Conservation (phyloP, 2,888 invertebrate genomes). For the Rugalucina vietnamica region DNA sequence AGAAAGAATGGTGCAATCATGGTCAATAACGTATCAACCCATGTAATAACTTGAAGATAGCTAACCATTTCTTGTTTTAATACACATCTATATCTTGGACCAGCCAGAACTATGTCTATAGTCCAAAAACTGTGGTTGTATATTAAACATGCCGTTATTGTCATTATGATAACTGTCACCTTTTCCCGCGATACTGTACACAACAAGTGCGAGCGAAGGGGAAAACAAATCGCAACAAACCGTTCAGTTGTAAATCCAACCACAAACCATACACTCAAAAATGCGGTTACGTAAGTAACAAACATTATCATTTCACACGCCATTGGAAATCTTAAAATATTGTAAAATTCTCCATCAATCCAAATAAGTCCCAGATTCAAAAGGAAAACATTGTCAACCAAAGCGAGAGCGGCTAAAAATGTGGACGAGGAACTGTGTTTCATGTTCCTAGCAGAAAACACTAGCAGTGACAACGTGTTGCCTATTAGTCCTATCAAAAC, state of each 20-base stretch:
- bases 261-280: slow-evolving; percentile 93
- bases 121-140: slow-evolving; percentile 75
- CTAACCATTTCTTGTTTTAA: slow-evolving; percentile 39
- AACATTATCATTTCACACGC: slow-evolving; percentile 85
- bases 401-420: slow-evolving; percentile 90
- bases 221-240: slow-evolving; percentile 92
- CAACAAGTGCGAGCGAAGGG: slow-evolving; percentile 85
- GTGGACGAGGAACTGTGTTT: slow-evolving; percentile 90
- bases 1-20: slow-evolving; percentile 72
- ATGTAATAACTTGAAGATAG: slow-evolving; percentile 64
- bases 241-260: slow-evolving; percentile 93
- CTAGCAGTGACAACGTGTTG: slow-evolving; percentile 89
- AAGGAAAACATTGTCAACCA: slow-evolving; percentile 84
- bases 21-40: slow-evolving; percentile 71
- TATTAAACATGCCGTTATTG: slow-evolving; percentile 53
- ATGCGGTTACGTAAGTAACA: slow-evolving; percentile 87
- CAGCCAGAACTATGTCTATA: slow-evolving; percentile 38
- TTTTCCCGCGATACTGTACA: slow-evolving; percentile 70
- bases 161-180: slow-evolving; percentile 57
- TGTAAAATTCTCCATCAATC: slow-evolving; percentile 66
- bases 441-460: slow-evolving; percentile 90
- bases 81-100: slow-evolving; percentile 46
- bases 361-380: slow-evolving; percentile 86
- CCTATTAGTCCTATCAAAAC: slow-evolving; percentile 90
- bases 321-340: slow-evolving; percentile 81